phyloP scores from a whole-genome alignment of 2,797 vertebrate genomes.

The Arremon brunneinucha region DNA sequence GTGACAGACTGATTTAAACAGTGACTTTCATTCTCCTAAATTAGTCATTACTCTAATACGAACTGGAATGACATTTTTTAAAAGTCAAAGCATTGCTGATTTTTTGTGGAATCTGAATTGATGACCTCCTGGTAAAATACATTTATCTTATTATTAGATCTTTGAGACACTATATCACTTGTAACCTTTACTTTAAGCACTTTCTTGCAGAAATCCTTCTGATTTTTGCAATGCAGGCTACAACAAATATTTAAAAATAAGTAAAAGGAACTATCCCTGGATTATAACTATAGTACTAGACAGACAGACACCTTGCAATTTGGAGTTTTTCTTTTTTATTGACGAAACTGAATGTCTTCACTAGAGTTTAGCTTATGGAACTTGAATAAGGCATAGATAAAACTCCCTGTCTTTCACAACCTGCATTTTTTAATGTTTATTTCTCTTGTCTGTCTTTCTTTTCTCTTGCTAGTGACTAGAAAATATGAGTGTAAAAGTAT shows the following conservation, averaged over 20 bases:
- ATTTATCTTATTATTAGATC: conserved; percentile 25
- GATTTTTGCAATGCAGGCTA: background rate
- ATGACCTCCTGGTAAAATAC: background rate
- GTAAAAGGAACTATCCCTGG: background rate
- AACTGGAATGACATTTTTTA: conserved; percentile 17
- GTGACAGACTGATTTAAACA: background rate
- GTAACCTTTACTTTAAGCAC: conserved; percentile 8
- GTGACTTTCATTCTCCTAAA: background rate
- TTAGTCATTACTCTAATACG: conserved; percentile 1
- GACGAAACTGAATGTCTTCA: background rate
- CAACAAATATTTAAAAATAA: background rate
- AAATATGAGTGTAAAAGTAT: background rate
- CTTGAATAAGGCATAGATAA: background rate
- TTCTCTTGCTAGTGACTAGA: background rate
- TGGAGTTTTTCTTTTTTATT: background rate
- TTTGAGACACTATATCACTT: background rate
- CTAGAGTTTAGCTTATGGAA: background rate
- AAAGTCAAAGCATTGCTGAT: conserved; percentile 29
- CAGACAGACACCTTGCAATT: background rate
- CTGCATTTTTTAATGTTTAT: background rate
- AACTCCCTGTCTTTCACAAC: background rate
- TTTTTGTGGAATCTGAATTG: conserved; percentile 27
- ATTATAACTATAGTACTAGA: background rate
- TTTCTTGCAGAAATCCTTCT: background rate
- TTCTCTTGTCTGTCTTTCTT: background rate